Evolutionary conservation across 2,113 vertebrate species (phyloP).

Genomic region (Acrocephalus kingi): DNA sequence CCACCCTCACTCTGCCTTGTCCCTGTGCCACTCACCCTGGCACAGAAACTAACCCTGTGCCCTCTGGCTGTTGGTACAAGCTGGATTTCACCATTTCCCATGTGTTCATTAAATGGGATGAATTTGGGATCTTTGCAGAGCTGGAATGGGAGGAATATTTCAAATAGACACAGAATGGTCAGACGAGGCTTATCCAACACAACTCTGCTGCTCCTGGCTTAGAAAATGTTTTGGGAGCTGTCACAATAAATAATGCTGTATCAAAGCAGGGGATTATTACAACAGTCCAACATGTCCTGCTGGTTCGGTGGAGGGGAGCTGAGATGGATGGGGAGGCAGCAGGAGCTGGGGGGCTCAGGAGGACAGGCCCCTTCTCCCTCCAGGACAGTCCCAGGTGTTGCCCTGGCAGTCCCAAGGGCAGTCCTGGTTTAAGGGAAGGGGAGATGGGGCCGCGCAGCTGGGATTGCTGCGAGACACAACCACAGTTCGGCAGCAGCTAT

Average conservation of each 20-base stretch:
- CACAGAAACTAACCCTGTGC: neutral
- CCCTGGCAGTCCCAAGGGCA: neutral
- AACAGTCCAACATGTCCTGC: neutral
- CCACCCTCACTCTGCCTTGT: neutral
- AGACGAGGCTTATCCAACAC: neutral
- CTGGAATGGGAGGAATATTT: neutral
- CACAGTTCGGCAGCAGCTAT: neutral
- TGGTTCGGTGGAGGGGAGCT: neutral
- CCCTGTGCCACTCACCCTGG: neutral
- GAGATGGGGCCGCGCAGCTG: rapidly evolving
- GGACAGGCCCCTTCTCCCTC: neutral
- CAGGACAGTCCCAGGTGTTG: neutral
- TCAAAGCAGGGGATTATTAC: neutral
- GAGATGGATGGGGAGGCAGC: neutral
- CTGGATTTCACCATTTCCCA: neutral
- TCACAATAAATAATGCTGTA: neutral
- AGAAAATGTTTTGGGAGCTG: neutral
- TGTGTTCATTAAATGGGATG: neutral
- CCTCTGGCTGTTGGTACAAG: neutral
- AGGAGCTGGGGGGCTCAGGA: neutral
- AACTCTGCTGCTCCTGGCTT: neutral
- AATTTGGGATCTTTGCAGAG: neutral
- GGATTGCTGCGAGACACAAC: neutral
- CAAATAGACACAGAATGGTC: neutral
- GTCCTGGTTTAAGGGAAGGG: too few relatives aligned